Percentiles rank a stretch among this genome's conserved stretches.
These are phyloP conservation scores for Sebastolobus altivelis DNA, from an alignment of 2,797 vertebrate genomes.

Conservation along the genomic window DNA sequence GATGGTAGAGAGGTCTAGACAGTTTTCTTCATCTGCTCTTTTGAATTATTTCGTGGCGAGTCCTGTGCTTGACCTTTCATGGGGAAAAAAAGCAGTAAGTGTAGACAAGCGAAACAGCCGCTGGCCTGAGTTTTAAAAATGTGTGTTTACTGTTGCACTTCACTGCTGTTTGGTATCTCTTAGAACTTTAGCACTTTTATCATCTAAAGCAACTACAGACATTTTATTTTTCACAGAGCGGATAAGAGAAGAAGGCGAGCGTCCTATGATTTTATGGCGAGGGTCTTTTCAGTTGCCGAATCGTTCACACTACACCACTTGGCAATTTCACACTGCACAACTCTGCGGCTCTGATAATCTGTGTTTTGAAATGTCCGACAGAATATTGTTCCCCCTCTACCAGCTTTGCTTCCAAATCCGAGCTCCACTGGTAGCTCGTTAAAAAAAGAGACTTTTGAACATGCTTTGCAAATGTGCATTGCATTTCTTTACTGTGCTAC, in stretches of 20 bases:
- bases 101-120: constrained; percentile 11
- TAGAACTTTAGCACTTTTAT: constrained; percentile 54
- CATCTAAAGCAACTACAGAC: constrained; percentile 47
- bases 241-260: constrained; percentile 29
- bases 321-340: constrained; percentile 69
- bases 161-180: constrained; percentile 46
- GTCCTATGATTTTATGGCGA: constrained; percentile 47
- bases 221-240: constrained; percentile 40
- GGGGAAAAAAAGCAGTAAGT: neutral
- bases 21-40: neutral
- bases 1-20: neutral
- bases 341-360: constrained; percentile 58
- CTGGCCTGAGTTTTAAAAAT: constrained; percentile 32
- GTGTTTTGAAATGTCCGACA: constrained; percentile 57
- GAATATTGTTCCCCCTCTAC: constrained; percentile 46
- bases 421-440: constrained; percentile 14
- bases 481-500: neutral
- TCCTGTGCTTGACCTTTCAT: constrained; percentile 15
- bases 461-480: constrained; percentile 5
- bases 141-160: constrained; percentile 51
- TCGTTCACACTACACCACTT: constrained; percentile 54
- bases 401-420: constrained; percentile 29
- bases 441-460: constrained; percentile 13
- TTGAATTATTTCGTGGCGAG: neutral
- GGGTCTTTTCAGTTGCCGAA: constrained; percentile 45